Conservation (phyloP, 2,888 invertebrate species). For the Lysandra bellargus region DNA sequence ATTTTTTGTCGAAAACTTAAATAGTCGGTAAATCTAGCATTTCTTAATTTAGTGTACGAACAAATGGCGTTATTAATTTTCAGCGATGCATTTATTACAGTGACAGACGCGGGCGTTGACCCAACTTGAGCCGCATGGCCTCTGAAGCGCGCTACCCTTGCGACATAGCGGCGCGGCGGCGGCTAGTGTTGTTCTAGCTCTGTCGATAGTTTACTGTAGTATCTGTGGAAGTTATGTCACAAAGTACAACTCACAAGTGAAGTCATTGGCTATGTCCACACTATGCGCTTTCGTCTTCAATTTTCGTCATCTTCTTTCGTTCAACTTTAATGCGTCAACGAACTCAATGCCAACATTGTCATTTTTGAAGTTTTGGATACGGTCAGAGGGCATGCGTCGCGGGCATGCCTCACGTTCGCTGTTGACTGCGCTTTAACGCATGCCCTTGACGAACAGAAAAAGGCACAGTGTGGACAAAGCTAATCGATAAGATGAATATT, state of each 20-base stretch:
- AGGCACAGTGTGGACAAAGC: too few relatives aligned
- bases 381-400: too few relatives aligned
- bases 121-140: constrained; percentile 58
- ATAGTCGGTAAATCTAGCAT: background rate
- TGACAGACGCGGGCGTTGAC: constrained; percentile 62
- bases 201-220: constrained; percentile 43
- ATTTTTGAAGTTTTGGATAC: too few relatives aligned
- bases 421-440: too few relatives aligned
- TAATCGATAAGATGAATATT: background rate
- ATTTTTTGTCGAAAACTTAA: background rate
- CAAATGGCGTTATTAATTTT: constrained; percentile 35
- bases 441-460: too few relatives aligned
- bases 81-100: constrained; percentile 48
- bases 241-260: too few relatives aligned
- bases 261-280: too few relatives aligned
- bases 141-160: constrained; percentile 72
- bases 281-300: too few relatives aligned
- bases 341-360: too few relatives aligned
- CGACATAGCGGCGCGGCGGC: constrained; percentile 74
- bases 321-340: too few relatives aligned
- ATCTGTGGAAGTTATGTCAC: background rate
- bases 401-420: too few relatives aligned
- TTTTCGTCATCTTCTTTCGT: too few relatives aligned
- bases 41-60: background rate
- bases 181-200: constrained; percentile 51